Percentiles rank a stretch among this genome's conserved stretches.
phyloP scores from a whole-genome alignment of 2,888 invertebrate genomes.

The Metellina segmentata region DNA sequence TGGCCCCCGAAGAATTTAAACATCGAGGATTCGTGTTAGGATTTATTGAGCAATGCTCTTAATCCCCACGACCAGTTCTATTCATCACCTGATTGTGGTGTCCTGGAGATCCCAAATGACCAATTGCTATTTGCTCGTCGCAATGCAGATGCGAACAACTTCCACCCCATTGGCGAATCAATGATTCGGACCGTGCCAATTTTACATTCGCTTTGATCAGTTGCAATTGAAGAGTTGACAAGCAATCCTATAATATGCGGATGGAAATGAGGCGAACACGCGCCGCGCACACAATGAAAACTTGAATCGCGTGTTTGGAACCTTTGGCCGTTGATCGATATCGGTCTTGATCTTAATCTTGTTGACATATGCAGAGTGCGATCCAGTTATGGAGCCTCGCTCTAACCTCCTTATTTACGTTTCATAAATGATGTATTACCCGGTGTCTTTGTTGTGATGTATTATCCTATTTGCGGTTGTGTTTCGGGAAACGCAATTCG shows the following conservation, averaged over 20 bases:
- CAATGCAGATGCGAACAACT: neutral
- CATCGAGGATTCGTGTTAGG: too few species aligned
- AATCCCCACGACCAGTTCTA: too few species aligned
- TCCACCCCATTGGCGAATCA: neutral
- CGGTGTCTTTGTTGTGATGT: neutral
- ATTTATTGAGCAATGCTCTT: too few species aligned
- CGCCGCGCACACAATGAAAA: neutral
- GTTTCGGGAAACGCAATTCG: too few species aligned
- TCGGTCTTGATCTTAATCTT: slow-evolving; percentile 1
- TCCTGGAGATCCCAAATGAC: neutral
- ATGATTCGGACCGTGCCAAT: neutral
- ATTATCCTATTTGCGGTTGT: neutral
- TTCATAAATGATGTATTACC: neutral
- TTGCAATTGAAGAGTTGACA: neutral
- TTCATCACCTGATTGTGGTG: too few species aligned
- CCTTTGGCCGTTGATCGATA: neutral
- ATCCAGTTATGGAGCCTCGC: neutral
- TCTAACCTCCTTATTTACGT: neutral
- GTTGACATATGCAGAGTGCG: neutral
- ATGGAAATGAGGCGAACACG: too few species aligned
- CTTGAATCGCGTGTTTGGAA: neutral
- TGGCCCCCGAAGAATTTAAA: too few species aligned
- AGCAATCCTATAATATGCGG: neutral
- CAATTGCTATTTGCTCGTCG: neutral
- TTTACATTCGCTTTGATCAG: too few species aligned